Percentiles rank a stretch among this genome's conserved stretches.
Evolutionary conservation across 2,888 invertebrate species (phyloP).

Genomic region (Epicampocera succincta): DNA sequence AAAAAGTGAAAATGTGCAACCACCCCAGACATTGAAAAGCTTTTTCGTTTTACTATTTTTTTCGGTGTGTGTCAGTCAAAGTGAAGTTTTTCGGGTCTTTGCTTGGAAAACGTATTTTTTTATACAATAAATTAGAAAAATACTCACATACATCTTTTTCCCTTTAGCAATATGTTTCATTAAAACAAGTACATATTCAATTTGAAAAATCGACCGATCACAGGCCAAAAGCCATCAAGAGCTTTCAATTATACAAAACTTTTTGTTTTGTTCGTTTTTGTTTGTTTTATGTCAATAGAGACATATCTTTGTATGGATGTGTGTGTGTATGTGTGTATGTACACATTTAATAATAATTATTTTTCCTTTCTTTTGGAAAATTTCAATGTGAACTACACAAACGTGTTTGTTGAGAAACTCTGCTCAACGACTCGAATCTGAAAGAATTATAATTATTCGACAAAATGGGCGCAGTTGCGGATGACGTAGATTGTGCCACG

Average conservation of each 20-base stretch:
- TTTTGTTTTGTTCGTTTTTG: too few species aligned
- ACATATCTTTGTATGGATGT: too few species aligned
- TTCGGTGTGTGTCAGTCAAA: constrained; percentile 27
- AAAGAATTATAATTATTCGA: background rate
- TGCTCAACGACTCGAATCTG: too few species aligned
- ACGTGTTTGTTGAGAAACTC: too few species aligned
- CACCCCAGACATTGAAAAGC: constrained; percentile 48
- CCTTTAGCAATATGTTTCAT: constrained; percentile 53
- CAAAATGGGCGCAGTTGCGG: constrained; percentile 49
- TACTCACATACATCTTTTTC: too few species aligned
- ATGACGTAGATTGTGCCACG: constrained; percentile 43
- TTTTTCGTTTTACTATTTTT: constrained; percentile 38
- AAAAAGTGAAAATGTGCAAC: constrained; percentile 47
- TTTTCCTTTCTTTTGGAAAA: too few species aligned
- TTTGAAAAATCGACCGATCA: background rate
- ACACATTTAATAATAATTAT: too few species aligned
- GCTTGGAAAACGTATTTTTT: constrained; percentile 9
- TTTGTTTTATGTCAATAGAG: too few species aligned
- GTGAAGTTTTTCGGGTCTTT: constrained; percentile 33
- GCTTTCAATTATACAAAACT: too few species aligned
- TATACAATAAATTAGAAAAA: background rate
- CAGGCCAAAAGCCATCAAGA: background rate
- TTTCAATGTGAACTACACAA: too few species aligned
- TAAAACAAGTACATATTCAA: background rate
- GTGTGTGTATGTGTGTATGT: too few species aligned